Base-by-base conservation (phyloP, 2,888 invertebrate genomes). In the Agonopterix heracliana region DNA sequence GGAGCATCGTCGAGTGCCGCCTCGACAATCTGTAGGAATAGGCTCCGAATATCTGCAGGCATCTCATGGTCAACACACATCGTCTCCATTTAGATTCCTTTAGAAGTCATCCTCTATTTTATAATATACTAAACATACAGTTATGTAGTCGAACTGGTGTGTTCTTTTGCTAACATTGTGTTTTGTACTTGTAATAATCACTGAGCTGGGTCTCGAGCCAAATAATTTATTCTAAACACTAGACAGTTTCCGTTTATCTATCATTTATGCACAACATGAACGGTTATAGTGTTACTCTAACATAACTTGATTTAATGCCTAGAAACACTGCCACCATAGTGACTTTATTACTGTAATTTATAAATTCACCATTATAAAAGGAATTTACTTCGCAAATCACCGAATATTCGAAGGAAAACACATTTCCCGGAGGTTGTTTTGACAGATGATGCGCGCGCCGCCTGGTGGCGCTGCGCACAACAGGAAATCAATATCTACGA, bases 1-100 rank as follows among this genome's bases (percentile, higher is more conserved):
- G 68, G 44, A 86, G 57, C 34, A 83, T 50, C 1, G 84, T 88
- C 3, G 87, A 84, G 61, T 85, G 79, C 53, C 74, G 76, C 52
- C 80, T 73, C 46, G 76, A 75, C 54, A 85, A 61, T 54, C 86
- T 74, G 71, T 77, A 83, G 51, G 81, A 79, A 67, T 86, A 88
- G 44, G 85, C 84, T 52, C 84, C 77, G 62, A 74, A 82, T 66
- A 86, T 77, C 57, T 79, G 74, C 56, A 83, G 61, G 66, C 87
- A 88, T 79, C 68, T 77, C 86, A 88, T 88, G 60, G 73, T 82
- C 64, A 64, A 59, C 59, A 64, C 55, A 66, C 85, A 86, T 85
- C 61, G 66, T 82, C 51, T 62, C 51, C 56, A 50, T 50, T 44
- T 43, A 44, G 8, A 46, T 34, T 9, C 11, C 9, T 34, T 26